Evolutionary conservation across 2,888 invertebrate species (phyloP), one percentile per base, ranked within the genome.

Genomic region (Drosophila colorata): DNA sequence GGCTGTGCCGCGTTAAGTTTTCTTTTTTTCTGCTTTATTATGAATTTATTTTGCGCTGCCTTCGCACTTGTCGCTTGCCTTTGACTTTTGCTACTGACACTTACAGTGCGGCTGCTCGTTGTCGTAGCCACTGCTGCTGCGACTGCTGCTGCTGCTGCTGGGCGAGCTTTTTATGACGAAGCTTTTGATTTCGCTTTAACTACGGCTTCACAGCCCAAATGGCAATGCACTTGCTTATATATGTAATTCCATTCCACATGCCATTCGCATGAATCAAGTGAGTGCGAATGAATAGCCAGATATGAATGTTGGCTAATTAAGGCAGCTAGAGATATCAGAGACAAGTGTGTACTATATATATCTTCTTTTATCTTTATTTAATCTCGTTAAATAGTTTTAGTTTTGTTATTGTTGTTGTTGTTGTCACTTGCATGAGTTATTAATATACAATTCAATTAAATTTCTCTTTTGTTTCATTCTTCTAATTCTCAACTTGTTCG

Each of bases 381-480:
- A 82, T 80, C 83, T 82, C 72, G 78, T 81, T 81, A 79, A 82
- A 77, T 79, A 74, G 77, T 74, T 78, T 69, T 52, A 66, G 59
- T 65, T 57, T 55, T 58, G 35, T 58, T 59, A n/a, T n/a, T n/a
- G n/a, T n/a, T n/a, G n/a, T 35, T 44, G 18, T 57, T 14, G 20
- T 53, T 66, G 56, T 71, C 51, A 59, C 58, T 65, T 66, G 65
- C 65, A 53, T 65, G 44, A 52, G 23, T 52, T 66, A 23, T 41
- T 65, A 71, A 73, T 73, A 63, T 61, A 61, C 63, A 73, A 41
- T 67, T 67, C 56, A 67, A 60, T n/a, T 53, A 63, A 47, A 49
- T 2, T 16, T 31, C 11, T 13, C 11, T 33, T 33, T 33, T 33
- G 4, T 14, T 31, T 69, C 63, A 56, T 61, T 63, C 69, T 47